phyloP scores from a whole-genome alignment of 1,140 invertebrate species.

The Drosophila paulistorum region DNA sequence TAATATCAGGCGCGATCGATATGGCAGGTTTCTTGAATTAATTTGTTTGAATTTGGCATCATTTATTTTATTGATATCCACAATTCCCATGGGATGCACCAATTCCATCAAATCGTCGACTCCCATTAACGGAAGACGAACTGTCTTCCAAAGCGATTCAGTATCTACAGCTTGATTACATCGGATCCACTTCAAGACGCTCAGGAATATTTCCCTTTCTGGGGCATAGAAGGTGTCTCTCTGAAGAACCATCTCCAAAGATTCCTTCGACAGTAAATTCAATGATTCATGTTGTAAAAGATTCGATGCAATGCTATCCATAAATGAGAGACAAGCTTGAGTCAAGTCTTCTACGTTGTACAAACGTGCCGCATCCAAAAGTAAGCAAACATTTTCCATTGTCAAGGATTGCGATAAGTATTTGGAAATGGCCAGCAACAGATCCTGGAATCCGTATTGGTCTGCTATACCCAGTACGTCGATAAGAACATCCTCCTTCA shows the following conservation, averaged over 20 bases:
- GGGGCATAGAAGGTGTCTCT: slow-evolving; percentile 97
- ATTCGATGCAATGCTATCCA: slow-evolving; percentile 94
- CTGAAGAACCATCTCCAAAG: slow-evolving; percentile 92
- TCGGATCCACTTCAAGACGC: slow-evolving; percentile 93
- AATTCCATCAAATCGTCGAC: slow-evolving; percentile 72
- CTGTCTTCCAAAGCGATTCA: slow-evolving; percentile 68
- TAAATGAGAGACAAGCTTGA: slow-evolving; percentile 90
- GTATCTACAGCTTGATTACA: slow-evolving; percentile 88
- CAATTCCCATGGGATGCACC: too few relatives aligned
- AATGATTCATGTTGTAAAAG: slow-evolving; percentile 94
- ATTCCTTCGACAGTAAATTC: slow-evolving; percentile 91
- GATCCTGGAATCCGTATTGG: slow-evolving; percentile 96
- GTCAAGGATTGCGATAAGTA: slow-evolving; percentile 94
- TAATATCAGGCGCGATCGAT: slow-evolving; percentile 90
- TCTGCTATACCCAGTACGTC: slow-evolving; percentile 95
- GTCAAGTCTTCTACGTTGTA: slow-evolving; percentile 86
- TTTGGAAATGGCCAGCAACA: slow-evolving; percentile 96
- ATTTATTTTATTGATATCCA: slow-evolving; percentile 92
- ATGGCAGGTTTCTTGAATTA: slow-evolving; percentile 90
- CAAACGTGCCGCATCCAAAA: slow-evolving; percentile 93
- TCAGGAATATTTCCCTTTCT: slow-evolving; percentile 97
- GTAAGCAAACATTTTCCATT: slow-evolving; percentile 94
- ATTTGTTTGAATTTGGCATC: slow-evolving; percentile 94
- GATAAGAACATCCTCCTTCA: slow-evolving; percentile 93
- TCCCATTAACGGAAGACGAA: too few relatives aligned